These are phyloP conservation scores for Psittacula derbiana DNA, from an alignment of 2,797 vertebrate genomes.

Conservation along the genomic window DNA sequence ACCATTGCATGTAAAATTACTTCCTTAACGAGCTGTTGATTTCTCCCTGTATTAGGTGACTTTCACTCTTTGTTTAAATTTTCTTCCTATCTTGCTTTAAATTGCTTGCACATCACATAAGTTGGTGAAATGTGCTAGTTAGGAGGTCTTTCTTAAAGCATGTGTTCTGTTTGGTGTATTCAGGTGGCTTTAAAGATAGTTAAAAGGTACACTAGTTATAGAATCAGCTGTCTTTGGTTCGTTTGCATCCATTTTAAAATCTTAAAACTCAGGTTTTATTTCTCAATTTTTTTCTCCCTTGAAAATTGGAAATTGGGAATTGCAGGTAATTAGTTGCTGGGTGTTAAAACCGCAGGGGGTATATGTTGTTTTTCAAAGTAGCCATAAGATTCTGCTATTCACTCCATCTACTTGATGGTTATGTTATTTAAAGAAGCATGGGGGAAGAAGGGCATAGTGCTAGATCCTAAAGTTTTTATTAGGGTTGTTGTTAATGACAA, in stretches of 20 bases:
- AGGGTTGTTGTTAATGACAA: background rate
- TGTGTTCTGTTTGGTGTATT: background rate
- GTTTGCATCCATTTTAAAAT: background rate
- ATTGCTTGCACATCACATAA: fast-evolving
- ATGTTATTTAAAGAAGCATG: background rate
- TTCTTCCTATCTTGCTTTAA: background rate
- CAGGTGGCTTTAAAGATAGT: background rate
- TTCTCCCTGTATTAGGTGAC: background rate
- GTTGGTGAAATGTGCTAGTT: background rate
- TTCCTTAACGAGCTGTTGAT: background rate
- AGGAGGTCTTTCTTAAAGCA: background rate
- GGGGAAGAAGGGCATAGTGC: background rate
- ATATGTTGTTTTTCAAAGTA: background rate
- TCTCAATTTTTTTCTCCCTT: background rate
- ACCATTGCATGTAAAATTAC: background rate
- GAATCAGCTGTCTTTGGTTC: background rate
- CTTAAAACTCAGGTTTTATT: background rate
- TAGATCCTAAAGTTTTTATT: background rate
- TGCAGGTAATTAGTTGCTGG: background rate
- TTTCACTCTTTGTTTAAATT: background rate
- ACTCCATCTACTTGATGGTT: background rate
- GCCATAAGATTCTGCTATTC: background rate
- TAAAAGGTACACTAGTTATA: background rate
- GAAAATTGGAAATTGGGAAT: background rate
- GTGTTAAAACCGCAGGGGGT: background rate